Evolutionary conservation across 2,888 invertebrate genomes (phyloP).

Genomic region (Platynereis dumerilii): DNA sequence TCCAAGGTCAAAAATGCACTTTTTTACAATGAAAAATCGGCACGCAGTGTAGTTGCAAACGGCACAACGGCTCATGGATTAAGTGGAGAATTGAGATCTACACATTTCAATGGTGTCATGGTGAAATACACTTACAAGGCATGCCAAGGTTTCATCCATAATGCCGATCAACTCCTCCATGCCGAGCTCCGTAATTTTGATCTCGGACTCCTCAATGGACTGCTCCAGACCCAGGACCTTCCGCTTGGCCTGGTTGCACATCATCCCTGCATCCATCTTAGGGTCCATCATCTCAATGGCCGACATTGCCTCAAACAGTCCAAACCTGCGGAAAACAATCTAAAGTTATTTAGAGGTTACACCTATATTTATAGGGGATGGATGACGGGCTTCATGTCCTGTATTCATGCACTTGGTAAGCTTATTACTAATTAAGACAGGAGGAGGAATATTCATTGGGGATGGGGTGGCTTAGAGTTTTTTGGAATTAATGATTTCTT

Average conservation of each 20-base stretch:
- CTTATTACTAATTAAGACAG: too few relatives aligned
- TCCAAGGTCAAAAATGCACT: too few relatives aligned
- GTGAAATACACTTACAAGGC: constrained; percentile 71
- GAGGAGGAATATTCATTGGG: too few relatives aligned
- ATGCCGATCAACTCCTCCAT: constrained; percentile 86
- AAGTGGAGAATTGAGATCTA: neutral
- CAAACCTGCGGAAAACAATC: constrained; percentile 49
- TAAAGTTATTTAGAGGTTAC: neutral
- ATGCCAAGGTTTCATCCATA: constrained; percentile 91
- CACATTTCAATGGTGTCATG: neutral
- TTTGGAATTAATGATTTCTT: too few relatives aligned
- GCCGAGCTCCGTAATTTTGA: constrained; percentile 69
- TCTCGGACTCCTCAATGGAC: constrained; percentile 76
- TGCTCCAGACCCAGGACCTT: constrained; percentile 86
- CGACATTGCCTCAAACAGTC: constrained; percentile 96
- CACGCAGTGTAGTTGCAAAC: too few relatives aligned
- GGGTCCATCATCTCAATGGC: constrained; percentile 99
- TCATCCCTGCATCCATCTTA: constrained; percentile 99
- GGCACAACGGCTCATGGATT: too few relatives aligned
- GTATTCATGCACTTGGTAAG: too few relatives aligned
- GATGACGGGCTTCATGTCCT: too few relatives aligned
- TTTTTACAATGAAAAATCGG: too few relatives aligned
- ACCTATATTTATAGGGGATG: too few relatives aligned
- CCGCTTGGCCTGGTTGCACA: constrained; percentile 80
- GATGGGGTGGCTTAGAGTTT: too few relatives aligned